Evolutionary conservation across 2,797 vertebrate species (phyloP).

Genomic region (Astyanax mexicanus): DNA sequence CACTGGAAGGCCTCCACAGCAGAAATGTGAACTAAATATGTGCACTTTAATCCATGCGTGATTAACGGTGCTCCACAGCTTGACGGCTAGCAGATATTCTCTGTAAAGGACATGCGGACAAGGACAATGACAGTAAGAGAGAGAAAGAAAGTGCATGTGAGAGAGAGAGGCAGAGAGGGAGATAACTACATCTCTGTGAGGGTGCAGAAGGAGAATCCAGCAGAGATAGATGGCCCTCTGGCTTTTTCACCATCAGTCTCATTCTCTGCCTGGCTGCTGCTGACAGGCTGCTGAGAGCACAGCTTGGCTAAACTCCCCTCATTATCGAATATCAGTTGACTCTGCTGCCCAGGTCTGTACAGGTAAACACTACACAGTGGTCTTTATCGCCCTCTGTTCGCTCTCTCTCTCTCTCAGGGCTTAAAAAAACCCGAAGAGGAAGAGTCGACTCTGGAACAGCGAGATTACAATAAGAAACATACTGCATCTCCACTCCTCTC

Average conservation of each 20-base stretch:
- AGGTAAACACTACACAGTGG: not conserved
- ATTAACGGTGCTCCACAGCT: no score
- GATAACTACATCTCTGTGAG: not conserved
- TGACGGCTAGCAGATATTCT: no score
- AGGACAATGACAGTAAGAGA: not conserved
- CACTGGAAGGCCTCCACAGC: no score
- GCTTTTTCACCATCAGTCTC: conserved; percentile 22
- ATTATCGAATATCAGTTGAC: conserved; percentile 26
- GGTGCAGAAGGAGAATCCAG: conserved; percentile 7
- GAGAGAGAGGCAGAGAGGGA: conserved; percentile 4
- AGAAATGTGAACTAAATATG: no score
- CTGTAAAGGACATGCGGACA: no score
- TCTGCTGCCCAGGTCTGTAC: not conserved
- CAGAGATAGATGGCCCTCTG: not conserved
- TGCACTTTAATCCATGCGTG: no score
- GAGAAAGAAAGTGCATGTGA: no score
- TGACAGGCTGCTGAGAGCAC: conserved; percentile 25
- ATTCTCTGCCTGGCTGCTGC: not conserved
- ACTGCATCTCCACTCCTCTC: not conserved
- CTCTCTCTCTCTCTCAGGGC: not conserved
- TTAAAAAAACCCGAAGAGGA: not conserved
- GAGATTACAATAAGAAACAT: not conserved
- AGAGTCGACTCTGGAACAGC: not conserved
- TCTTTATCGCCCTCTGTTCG: not conserved
- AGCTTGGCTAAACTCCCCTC: conserved; percentile 32